Base-by-base conservation (phyloP, 1,140 invertebrate species). In the Lanistes nyassanus region DNA sequence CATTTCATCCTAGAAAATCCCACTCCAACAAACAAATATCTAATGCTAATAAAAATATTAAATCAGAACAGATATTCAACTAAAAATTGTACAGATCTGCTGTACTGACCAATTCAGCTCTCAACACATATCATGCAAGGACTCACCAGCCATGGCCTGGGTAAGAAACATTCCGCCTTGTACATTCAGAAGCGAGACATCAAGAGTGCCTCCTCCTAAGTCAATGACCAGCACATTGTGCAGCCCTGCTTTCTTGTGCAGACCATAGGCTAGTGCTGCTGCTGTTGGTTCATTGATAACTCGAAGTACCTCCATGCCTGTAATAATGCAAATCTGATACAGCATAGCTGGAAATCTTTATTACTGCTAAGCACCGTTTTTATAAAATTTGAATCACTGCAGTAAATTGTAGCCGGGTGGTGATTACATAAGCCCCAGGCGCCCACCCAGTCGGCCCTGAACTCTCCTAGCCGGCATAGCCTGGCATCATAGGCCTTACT, bases 141-240 rank as follows among this genome's bases (percentile, higher is more conserved):
- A 68, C 75, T 68, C 66, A 87, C 90, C 90, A 73, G 90, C 90
- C 89, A 91, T 90, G 29, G 88, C 88, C 80, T 90, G 88, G 4
- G 90, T 91, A n/a, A 91, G 85, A 76, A 91, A 91, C 83, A 90
- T 88, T 36, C 90, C 90, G 55, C 90, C 89, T 74, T 91, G 90
- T 9, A 91, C 85, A 80, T 85, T 88, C 7, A 91, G 83, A 53
- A 91, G 79, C 0, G 90, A 91, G 9, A 91, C 90, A 79, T 91
- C 90, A 37, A 91, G 80, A 4, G 90, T 91, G 36, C 90, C 90
- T 58, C 90, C 90, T 70, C 90, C 90, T 23, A 91, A 79, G 81
- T 91, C 90, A 9, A 91, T 86, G 9, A 91, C 90, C 21, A 91
- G 69, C 26, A 91, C 85, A 81, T 87, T 88, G 76, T 89, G 84